Conservation (phyloP, 2,888 invertebrate species). For the Ryuthela nishihirai region DNA sequence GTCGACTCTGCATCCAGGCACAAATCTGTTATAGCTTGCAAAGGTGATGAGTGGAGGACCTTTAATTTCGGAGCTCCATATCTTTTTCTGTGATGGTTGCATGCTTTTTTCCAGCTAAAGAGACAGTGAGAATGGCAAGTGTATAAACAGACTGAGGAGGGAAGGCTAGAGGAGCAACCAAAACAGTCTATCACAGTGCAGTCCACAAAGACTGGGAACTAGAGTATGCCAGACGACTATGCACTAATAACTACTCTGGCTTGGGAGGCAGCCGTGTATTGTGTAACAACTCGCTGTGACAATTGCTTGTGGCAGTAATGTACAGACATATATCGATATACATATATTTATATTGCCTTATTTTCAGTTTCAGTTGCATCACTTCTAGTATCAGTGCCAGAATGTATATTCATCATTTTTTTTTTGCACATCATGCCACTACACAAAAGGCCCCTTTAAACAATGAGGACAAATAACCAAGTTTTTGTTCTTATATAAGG, state of each 20-base stretch:
- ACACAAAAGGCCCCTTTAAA: conserved; percentile 37
- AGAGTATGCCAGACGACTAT: conserved; percentile 33
- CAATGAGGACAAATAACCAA: conserved; percentile 37
- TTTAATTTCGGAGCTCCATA: no score
- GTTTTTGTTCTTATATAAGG: conserved; percentile 37
- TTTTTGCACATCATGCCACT: conserved; percentile 30
- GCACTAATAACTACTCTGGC: conserved; percentile 31
- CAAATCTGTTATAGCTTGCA: conserved; percentile 29
- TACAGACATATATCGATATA: conserved; percentile 26
- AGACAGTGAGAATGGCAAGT: conserved; percentile 32
- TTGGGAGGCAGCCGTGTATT: conserved; percentile 31
- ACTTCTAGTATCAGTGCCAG: conserved; percentile 26
- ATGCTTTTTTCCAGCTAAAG: conserved; percentile 23
- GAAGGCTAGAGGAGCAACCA: conserved; percentile 29
- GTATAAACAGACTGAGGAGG: conserved; percentile 36
- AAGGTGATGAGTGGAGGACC: conserved; percentile 26
- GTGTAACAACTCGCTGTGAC: conserved; percentile 33
- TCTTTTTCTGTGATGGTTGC: conserved; percentile 15
- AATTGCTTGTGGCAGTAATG: conserved; percentile 31
- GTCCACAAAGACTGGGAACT: conserved; percentile 34
- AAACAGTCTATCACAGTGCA: conserved; percentile 38
- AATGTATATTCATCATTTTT: conserved; percentile 18
- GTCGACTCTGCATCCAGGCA: no score
- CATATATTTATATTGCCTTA: conserved; percentile 30
- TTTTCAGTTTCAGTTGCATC: conserved; percentile 25